These are phyloP conservation scores for Chaenodraco wilsoni DNA, from an alignment of 2,797 vertebrate species.

Conservation along the genomic window DNA sequence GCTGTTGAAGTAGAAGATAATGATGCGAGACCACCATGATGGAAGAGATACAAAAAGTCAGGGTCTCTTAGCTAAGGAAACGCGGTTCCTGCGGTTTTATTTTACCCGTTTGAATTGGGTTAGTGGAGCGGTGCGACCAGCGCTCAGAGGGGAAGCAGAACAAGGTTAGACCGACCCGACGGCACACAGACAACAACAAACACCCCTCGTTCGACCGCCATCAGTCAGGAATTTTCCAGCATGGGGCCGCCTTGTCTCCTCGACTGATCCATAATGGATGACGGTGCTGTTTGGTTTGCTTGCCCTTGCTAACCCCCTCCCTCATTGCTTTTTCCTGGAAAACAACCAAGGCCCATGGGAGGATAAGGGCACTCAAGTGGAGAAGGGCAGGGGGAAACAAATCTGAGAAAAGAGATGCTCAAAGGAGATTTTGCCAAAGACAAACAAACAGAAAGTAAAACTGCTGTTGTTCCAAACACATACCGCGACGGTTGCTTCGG, in stretches of 20 bases:
- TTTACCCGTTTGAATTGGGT: constrained; percentile 45
- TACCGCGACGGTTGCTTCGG: constrained; percentile 72
- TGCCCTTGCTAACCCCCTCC: constrained; percentile 28
- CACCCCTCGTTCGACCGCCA: constrained; percentile 39
- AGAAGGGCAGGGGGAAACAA: constrained; percentile 18
- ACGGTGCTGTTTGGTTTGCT: constrained; percentile 51
- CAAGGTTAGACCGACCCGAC: constrained; percentile 51
- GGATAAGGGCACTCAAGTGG: constrained; percentile 33
- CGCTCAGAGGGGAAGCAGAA: constrained; percentile 34
- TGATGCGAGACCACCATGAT: constrained; percentile 40
- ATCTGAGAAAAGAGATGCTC: constrained; percentile 31
- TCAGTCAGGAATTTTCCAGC: constrained; percentile 49
- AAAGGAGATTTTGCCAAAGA: constrained; percentile 16
- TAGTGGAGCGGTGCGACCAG: constrained; percentile 18
- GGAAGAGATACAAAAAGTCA: constrained; percentile 12
- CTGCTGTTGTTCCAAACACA: constrained; percentile 45
- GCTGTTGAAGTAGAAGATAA: constrained; percentile 48
- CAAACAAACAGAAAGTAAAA: constrained; percentile 7
- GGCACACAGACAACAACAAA: constrained; percentile 49
- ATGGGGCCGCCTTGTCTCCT: constrained; percentile 40
- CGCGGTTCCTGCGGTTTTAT: constrained; percentile 37
- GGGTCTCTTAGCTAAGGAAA: constrained; percentile 36
- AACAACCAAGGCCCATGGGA: constrained; percentile 45
- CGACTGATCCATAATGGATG: constrained; percentile 71
- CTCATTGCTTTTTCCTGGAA: constrained; percentile 44